Evolutionary conservation across 2,888 invertebrate genomes (phyloP), one percentile per base, ranked within the genome.

Genomic region (Crepidodera aurea): DNA sequence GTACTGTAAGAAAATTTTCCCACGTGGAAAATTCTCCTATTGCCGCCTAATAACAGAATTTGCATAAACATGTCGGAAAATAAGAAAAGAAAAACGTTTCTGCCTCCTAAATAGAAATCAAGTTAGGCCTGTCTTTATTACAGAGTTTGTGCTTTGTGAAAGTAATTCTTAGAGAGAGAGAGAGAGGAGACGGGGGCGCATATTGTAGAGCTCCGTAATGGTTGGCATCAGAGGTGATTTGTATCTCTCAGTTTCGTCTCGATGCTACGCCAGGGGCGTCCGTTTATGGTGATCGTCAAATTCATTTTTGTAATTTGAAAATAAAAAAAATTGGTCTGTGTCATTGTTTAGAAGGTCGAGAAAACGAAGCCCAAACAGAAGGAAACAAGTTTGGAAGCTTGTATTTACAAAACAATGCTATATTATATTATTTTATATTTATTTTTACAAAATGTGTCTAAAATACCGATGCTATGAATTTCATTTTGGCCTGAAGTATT

Each of bases 171-270:
- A 48, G 16, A 46, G 53, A 51, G 22, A 16, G 13, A n/a, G n/a
- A n/a, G n/a, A n/a, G n/a, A n/a, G n/a, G n/a, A n/a, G n/a, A n/a
- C n/a, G n/a, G 27, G 13, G 10, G 29, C 27, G 27, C 42, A 50
- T 42, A 58, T 51, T 44, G 54, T 44, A 13, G 44, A 40, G 16
- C n/a, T 18, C 12, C 37, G 53, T 58, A 64, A 64, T 58, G 57
- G 57, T 25, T 61, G 40, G 50, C 54, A 51, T 59, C 62, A 50
- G 37, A 51, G 46, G 58, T 60, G 60, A 64, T 64, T 64, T 64
- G 60, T 61, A 61, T 61, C 60, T 61, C 56, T 61, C 61, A 59
- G 44, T 58, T 60, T 64, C 54, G 62, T 56, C 57, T 53, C 44
- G 48, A 37, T 46, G 46, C 19, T 15, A 18, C 8, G 19, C 15